These are phyloP conservation scores for Goniozus legneri DNA, from an alignment of 1,140 invertebrate genomes.

Conservation along the genomic window DNA sequence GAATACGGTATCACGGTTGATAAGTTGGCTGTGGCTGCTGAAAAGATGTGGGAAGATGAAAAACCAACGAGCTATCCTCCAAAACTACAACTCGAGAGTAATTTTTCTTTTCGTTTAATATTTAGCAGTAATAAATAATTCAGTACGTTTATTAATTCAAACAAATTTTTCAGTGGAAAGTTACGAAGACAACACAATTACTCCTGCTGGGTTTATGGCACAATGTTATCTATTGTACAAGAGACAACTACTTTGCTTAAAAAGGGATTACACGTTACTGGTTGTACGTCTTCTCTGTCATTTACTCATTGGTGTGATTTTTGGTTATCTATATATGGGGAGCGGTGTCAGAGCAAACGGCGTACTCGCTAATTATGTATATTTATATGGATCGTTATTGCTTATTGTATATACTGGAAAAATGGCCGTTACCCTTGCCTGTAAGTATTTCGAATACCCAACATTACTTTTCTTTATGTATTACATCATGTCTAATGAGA, in stretches of 20 bases:
- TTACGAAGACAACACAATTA: slow-evolving; percentile 17
- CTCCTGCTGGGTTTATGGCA: slow-evolving; percentile 43
- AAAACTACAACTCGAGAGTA: slow-evolving; percentile 20
- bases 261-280: slow-evolving; percentile 60
- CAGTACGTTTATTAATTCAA: no score
- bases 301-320: slow-evolving; percentile 77
- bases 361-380: slow-evolving; percentile 87
- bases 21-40: slow-evolving; percentile 58
- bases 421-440: slow-evolving; percentile 93
- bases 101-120: not conserved
- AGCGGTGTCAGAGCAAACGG: slow-evolving; percentile 83
- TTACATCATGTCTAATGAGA: no score
- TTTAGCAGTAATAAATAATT: no score
- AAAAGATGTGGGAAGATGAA: slow-evolving; percentile 52
- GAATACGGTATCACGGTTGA: slow-evolving; percentile 65
- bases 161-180: slow-evolving; percentile 1
- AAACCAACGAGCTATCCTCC: slow-evolving; percentile 27
- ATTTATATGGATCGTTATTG: slow-evolving; percentile 85
- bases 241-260: slow-evolving; percentile 45
- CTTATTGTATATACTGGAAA: slow-evolving; percentile 91
- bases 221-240: slow-evolving; percentile 51
- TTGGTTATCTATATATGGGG: slow-evolving; percentile 83
- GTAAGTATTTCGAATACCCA: no score
- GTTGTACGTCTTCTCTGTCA: slow-evolving; percentile 77
- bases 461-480: no score